These are phyloP conservation scores for Turritopsis rubra DNA, from an alignment of 30 jellyfish, hydroid and myxozoan species.

Conservation along the genomic window DNA sequence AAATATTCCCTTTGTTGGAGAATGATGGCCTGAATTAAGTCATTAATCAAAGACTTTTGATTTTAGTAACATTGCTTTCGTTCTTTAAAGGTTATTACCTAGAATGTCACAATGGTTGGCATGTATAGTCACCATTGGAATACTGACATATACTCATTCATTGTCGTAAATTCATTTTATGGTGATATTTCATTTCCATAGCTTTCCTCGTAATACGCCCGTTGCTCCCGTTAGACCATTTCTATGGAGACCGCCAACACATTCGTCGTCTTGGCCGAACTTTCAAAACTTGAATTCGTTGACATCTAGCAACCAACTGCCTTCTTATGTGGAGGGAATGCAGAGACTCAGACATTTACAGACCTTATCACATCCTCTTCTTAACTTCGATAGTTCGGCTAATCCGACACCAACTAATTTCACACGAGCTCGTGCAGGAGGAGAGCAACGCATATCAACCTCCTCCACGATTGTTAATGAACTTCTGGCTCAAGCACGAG, in stretches of 20 bases:
- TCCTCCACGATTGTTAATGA: not conserved
- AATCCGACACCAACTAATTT: not conserved
- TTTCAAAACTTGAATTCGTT: not conserved
- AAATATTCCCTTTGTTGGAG: not conserved
- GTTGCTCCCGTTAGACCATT: conserved; percentile 36
- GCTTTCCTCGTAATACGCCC: conserved; percentile 30
- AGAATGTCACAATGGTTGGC: too few species aligned
- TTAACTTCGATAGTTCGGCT: not conserved
- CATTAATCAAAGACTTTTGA: too few species aligned
- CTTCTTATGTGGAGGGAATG: not conserved
- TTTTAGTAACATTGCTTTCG: too few species aligned
- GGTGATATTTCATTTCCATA: not conserved
- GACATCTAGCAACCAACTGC: not conserved
- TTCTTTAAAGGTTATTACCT: too few species aligned
- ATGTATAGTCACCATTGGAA: too few species aligned
- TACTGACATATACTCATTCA: too few species aligned
- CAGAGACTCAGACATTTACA: not conserved
- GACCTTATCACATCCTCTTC: not conserved
- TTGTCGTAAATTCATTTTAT: too few species aligned
- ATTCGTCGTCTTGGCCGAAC: conserved; percentile 15
- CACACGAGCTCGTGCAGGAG: not conserved
- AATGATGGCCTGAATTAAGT: too few species aligned
- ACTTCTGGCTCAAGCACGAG: not conserved
- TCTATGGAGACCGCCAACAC: conserved; percentile 31
- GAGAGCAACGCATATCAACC: not conserved